These are phyloP conservation scores for Furnarius figulus DNA, from an alignment of 2,113 vertebrate genomes.

Conservation along the genomic window DNA sequence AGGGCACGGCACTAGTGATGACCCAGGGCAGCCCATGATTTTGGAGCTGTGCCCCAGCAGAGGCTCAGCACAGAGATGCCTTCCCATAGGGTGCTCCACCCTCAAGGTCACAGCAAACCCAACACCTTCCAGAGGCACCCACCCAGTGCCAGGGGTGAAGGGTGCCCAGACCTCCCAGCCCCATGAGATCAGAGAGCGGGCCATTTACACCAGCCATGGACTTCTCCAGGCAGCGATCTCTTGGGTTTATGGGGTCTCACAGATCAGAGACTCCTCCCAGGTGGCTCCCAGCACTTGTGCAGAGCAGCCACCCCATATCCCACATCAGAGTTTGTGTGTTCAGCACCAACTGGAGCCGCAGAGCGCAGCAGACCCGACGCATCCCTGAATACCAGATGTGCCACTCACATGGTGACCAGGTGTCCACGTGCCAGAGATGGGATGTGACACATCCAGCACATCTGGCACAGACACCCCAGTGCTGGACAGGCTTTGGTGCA, in stretches of 20 bases:
- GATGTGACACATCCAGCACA: accelerated
- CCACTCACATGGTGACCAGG: accelerated
- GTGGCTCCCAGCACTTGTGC: too few species aligned
- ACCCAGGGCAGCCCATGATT: accelerated
- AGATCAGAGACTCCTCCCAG: not conserved
- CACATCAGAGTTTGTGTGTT: accelerated
- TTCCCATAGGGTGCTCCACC: accelerated
- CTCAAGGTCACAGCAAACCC: accelerated
- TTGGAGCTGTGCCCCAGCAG: not conserved
- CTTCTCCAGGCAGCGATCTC: not conserved
- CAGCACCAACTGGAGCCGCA: not conserved
- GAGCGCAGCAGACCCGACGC: accelerated
- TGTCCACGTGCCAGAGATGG: accelerated
- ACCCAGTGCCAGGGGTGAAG: not conserved
- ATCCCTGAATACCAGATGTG: accelerated
- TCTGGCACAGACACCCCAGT: accelerated
- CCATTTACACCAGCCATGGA: accelerated
- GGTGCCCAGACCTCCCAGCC: not conserved
- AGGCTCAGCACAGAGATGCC: not conserved
- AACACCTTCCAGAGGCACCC: not conserved
- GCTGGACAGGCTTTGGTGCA: not conserved
- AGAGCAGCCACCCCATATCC: not conserved
- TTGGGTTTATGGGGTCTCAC: not conserved
- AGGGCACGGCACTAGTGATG: not conserved
- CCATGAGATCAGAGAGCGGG: accelerated